phyloP scores from a whole-genome alignment of 2,888 invertebrate species.

The Tanytarsus gracilentus region DNA sequence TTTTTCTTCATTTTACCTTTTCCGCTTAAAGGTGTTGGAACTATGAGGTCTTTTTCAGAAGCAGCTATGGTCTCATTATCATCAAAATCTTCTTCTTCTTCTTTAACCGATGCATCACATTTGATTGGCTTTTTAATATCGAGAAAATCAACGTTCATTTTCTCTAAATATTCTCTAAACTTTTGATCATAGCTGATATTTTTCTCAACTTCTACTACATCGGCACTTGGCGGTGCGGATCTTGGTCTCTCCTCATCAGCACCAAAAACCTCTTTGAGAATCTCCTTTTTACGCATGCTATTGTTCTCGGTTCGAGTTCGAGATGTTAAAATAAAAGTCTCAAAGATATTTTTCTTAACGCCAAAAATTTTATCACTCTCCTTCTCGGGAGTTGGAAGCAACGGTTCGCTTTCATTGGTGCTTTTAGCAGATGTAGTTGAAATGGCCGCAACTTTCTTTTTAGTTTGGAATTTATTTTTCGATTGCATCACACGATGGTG shows the following conservation, averaged over 20 bases:
- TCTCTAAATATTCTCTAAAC: constrained; percentile 40
- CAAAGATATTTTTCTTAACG: constrained; percentile 47
- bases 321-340: constrained; percentile 62
- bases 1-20: constrained; percentile 28
- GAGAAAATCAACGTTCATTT: constrained; percentile 34
- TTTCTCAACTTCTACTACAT: constrained; percentile 34
- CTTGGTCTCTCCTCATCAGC: constrained; percentile 61
- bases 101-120: background rate
- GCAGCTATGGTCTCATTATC: constrained; percentile 6
- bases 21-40: background rate
- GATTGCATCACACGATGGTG: constrained; percentile 36
- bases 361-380: constrained; percentile 32
- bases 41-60: constrained; percentile 7
- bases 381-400: constrained; percentile 32
- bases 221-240: constrained; percentile 60
- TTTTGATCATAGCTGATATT: constrained; percentile 38
- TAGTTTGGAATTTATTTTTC: constrained; percentile 10
- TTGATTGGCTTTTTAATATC: constrained; percentile 2
- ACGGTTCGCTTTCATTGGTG: constrained; percentile 33
- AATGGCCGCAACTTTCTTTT: too few species aligned
- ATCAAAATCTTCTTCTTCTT: background rate
- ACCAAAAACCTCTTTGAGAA: constrained; percentile 75
- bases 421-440: background rate
- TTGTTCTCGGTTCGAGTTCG: constrained; percentile 68
- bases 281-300: constrained; percentile 61